These are phyloP conservation scores for Venustoraphidia nigricollis DNA, from an alignment of 2,888 invertebrate species.

Conservation along the genomic window DNA sequence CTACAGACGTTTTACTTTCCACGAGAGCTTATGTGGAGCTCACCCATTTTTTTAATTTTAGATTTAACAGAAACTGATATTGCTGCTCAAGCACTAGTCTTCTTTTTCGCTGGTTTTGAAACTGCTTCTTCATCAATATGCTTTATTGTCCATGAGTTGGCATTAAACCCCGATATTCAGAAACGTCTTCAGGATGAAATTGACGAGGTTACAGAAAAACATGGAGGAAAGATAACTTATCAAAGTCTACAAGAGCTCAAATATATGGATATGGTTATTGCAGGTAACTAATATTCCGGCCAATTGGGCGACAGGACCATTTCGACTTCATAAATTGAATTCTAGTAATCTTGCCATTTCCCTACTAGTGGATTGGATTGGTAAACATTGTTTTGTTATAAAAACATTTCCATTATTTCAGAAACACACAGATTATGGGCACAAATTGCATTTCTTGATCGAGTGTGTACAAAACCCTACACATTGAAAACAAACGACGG, in stretches of 20 bases:
- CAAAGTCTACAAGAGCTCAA: conserved; percentile 32
- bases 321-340: too few species aligned
- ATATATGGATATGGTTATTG: conserved; percentile 40
- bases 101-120: conserved; percentile 37
- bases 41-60: background rate
- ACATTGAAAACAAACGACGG: conserved; percentile 25
- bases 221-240: conserved; percentile 29
- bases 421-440: conserved; percentile 33
- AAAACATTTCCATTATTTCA: conserved; percentile 11
- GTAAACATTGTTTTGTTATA: background rate
- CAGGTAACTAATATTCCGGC: conserved; percentile 24
- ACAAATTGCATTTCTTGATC: conserved; percentile 26
- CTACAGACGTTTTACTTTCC: too few species aligned
- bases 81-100: conserved; percentile 36
- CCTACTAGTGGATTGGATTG: too few species aligned
- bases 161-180: conserved; percentile 40
- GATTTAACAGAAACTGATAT: conserved; percentile 31
- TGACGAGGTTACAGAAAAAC: conserved; percentile 25
- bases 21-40: too few species aligned
- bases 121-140: conserved; percentile 29
- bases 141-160: conserved; percentile 39
- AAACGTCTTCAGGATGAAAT: conserved; percentile 37
- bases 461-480: conserved; percentile 34
- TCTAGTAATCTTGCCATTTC: too few species aligned
- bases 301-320: too few species aligned